Base-by-base conservation (phyloP, 2,113 vertebrate species). In the Actinemys pallida region DNA sequence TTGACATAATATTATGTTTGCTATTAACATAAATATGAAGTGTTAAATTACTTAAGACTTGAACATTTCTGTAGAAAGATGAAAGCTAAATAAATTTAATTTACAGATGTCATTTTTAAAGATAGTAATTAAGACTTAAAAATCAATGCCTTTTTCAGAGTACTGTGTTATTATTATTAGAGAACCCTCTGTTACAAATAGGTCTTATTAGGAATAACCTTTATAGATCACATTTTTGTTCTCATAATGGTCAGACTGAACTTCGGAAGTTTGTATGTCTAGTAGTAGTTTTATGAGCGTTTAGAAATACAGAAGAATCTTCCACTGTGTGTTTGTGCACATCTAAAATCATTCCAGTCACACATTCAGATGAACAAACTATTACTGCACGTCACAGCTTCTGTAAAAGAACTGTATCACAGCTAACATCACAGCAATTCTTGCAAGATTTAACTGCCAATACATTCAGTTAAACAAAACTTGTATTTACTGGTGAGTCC, bases 31-130 rank as follows among this genome's bases (percentile, higher is more conserved):
- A 65, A 72, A 31, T 82, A 59, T 80, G 83, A 80, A 81, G 96
- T 94, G 95, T 95, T 88, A 93, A 92, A 94, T 93, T 93, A 83
- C 72, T 92, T 93, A 79, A 95, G 81, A 96, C 65, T 7, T 89
- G 82, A 92, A 93, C 1, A 5, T 53, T 96, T 92, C 81, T 93
- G 56, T 6, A 91, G n/a, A 54, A 95, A 93, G 84, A 96, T 96
- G 89, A 96, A 97, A 93, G 90, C 80, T 91, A 95, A 93, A 94
- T 81, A 78, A 91, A 94, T 93, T 94, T 96, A 89, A 49, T 45
- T 94, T 89, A 92, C 83, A 96, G 85, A 87, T 91, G 87, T 47
- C 27, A 87, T 90, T 97, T 96, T 96, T 95, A 89, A 95, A 96
- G 94, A 47, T 8, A 84, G 62, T 95, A 94, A 97, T 96, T 95